Evolutionary conservation across 2,113 vertebrate genomes (phyloP).

Genomic region (Anser brachyrhynchus): DNA sequence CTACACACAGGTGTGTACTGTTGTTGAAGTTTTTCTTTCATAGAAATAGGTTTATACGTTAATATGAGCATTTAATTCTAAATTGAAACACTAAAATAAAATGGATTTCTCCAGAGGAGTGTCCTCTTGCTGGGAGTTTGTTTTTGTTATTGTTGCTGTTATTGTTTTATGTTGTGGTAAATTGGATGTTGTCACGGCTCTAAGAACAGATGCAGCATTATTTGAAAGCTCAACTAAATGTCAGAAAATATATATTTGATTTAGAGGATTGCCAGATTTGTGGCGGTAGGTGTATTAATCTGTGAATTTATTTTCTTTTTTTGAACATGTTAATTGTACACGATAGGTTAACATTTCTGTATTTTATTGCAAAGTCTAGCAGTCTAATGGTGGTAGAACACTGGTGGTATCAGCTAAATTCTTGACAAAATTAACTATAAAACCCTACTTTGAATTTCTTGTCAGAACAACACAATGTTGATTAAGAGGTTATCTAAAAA

Average conservation of each 20-base stretch:
- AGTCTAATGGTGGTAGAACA: not conserved
- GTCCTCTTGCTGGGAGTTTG: not conserved
- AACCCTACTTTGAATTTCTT: not conserved
- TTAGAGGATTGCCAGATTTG: not conserved
- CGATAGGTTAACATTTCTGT: not conserved
- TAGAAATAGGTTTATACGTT: not conserved
- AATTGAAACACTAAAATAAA: constrained; percentile 10
- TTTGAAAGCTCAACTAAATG: not conserved
- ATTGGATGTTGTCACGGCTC: not conserved
- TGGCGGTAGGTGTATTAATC: not conserved
- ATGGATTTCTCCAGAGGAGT: not conserved
- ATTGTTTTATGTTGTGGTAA: not conserved
- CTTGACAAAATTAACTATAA: not conserved
- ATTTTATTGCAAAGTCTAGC: not conserved
- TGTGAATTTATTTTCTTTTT: not conserved
- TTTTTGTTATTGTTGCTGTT: not conserved
- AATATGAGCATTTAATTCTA: not conserved
- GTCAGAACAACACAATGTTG: not conserved
- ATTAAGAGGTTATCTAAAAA: not conserved
- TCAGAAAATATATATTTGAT: not conserved
- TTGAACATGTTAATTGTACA: not conserved
- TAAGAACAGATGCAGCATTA: not conserved
- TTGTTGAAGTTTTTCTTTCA: not conserved
- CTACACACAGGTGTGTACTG: not conserved
- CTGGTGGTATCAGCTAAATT: not conserved